Evolutionary conservation across 2,888 invertebrate genomes (phyloP).

Genomic region (Elysia crispata): DNA sequence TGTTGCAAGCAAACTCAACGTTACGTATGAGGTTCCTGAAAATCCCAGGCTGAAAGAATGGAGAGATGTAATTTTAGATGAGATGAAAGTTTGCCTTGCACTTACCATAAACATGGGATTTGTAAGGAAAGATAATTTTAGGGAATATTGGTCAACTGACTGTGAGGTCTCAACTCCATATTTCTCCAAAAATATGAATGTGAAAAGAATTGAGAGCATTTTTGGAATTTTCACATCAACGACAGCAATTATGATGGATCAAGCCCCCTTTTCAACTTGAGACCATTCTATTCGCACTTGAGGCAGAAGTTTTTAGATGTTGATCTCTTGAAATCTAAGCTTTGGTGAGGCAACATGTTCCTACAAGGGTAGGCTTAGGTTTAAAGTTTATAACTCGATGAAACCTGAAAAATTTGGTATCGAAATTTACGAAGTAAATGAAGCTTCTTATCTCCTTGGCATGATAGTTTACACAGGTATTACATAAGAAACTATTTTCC

Average conservation of each 20-base stretch:
- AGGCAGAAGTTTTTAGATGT: too few relatives aligned
- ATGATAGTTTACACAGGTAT: too few relatives aligned
- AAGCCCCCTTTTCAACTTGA: slow-evolving; percentile 10
- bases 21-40: too few relatives aligned
- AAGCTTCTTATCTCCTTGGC: too few relatives aligned
- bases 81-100: background rate
- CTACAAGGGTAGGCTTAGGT: background rate
- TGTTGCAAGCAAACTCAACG: too few relatives aligned
- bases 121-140: background rate
- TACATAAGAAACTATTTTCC: too few relatives aligned
- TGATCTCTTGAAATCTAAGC: slow-evolving; percentile 1
- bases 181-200: background rate
- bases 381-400: background rate
- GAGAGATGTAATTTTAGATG: background rate
- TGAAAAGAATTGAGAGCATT: slow-evolving; percentile 22
- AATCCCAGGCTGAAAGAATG: background rate
- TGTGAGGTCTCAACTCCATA: background rate
- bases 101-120: background rate
- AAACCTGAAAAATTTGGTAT: slow-evolving; percentile 1
- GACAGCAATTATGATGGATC: slow-evolving; percentile 21
- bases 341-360: slow-evolving; percentile 18
- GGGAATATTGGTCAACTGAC: background rate
- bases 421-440: slow-evolving; percentile 4
- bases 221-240: slow-evolving; percentile 15
- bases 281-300: background rate